These are phyloP conservation scores for Drosophila eugracilis DNA, from an alignment of 1,140 invertebrate genomes.

Conservation along the genomic window DNA sequence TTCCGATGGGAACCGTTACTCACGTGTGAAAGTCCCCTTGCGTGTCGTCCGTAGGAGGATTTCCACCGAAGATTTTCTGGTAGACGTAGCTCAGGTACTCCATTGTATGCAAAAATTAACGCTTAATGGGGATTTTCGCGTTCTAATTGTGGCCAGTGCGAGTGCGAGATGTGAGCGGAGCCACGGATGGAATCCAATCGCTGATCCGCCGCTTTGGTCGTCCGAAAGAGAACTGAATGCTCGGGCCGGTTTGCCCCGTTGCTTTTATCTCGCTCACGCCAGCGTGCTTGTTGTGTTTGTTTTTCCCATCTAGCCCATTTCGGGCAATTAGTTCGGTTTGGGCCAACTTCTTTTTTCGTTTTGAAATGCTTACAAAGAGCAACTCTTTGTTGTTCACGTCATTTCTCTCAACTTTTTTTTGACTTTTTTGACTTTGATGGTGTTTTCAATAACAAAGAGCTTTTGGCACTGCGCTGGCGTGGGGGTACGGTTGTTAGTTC, in stretches of 20 bases:
- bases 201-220: conserved; percentile 53
- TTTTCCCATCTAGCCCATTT: conserved; percentile 46
- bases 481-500: not conserved
- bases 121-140: conserved; percentile 26
- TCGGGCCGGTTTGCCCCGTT: conserved; percentile 52
- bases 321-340: conserved; percentile 41
- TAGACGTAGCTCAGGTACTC: conserved; percentile 75
- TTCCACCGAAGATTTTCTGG: conserved; percentile 65
- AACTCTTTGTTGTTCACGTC: conserved; percentile 20
- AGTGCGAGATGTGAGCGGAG: not conserved
- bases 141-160: conserved; percentile 33
- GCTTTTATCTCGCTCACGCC: conserved; percentile 51
- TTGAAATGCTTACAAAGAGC: not conserved
- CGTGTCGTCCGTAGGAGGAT: conserved; percentile 26
- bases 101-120: conserved; percentile 70
- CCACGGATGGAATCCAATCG: not conserved
- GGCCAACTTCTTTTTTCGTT: conserved; percentile 31
- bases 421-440: conserved; percentile 61
- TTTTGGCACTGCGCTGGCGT: conserved; percentile 9
- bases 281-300: conserved; percentile 18
- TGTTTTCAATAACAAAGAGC: conserved; percentile 28
- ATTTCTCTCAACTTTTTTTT: conserved; percentile 10
- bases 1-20: conserved; percentile 21
- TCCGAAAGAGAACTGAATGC: conserved; percentile 52
- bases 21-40: conserved; percentile 48